Evolutionary conservation across 2,888 invertebrate genomes (phyloP).

Genomic region (Epistrophe eligans): DNA sequence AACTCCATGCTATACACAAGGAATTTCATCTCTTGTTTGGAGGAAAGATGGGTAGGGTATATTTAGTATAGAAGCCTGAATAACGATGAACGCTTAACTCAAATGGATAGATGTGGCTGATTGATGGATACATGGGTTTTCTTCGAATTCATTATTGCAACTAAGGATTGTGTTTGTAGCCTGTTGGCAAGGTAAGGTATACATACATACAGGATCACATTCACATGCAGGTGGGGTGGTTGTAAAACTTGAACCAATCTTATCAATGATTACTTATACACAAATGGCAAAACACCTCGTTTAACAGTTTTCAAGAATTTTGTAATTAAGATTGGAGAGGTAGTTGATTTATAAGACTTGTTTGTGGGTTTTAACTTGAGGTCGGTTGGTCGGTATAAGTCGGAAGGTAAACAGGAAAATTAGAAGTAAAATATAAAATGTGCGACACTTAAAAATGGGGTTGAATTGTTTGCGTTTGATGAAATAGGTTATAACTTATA

Average conservation of each 20-base stretch:
- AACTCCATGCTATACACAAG: neutral
- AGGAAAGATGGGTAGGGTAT: neutral
- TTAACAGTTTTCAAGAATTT: conserved; percentile 26
- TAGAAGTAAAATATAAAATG: neutral
- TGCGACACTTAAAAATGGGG: neutral
- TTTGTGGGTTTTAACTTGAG: neutral
- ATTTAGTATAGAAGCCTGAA: neutral
- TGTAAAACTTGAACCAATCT: conserved; percentile 38
- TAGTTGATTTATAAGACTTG: conserved; percentile 18
- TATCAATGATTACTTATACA: conserved; percentile 24
- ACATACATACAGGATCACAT: neutral
- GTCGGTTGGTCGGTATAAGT: neutral
- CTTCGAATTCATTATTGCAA: conserved; percentile 35
- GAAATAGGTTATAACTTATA: conserved; percentile 4
- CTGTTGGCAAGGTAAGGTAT: neutral
- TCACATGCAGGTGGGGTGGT: conserved; percentile 13
- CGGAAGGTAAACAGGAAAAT: neutral
- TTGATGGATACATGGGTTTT: conserved; percentile 46
- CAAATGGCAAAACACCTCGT: conserved; percentile 45
- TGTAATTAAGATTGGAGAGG: conserved; percentile 23
- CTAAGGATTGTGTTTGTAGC: conserved; percentile 12
- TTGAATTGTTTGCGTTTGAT: conserved; percentile 13
- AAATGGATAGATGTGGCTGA: conserved; percentile 27
- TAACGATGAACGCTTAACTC: conserved; percentile 8
- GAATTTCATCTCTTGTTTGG: conserved; percentile 1